Evolutionary conservation across 2,888 invertebrate species (phyloP).

Genomic region (Pristionchus maxplancki): DNA sequence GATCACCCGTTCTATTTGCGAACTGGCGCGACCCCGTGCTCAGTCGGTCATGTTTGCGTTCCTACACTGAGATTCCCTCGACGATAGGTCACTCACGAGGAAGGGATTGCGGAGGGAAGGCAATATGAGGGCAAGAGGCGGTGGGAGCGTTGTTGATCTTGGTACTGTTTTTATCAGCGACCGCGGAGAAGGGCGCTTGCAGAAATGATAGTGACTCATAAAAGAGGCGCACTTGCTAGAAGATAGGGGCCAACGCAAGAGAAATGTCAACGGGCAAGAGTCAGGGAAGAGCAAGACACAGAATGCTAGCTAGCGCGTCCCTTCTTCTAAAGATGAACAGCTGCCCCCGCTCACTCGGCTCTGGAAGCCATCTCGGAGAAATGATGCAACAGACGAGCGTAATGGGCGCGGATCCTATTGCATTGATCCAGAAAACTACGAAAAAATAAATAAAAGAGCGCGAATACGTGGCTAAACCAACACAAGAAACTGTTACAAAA

Average conservation of each 20-base stretch:
- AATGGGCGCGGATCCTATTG: background rate
- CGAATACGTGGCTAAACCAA: background rate
- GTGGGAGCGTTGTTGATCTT: background rate
- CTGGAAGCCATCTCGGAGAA: background rate
- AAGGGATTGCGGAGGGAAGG: background rate
- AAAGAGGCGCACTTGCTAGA: too few relatives aligned
- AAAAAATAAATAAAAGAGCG: background rate
- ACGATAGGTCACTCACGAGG: slow-evolving; percentile 40
- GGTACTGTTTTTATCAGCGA: background rate
- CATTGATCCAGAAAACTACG: background rate
- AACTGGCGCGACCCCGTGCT: background rate
- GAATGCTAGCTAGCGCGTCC: slow-evolving; percentile 21
- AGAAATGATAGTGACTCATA: too few relatives aligned
- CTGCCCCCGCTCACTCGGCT: background rate
- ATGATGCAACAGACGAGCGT: slow-evolving; percentile 13
- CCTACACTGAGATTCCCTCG: background rate
- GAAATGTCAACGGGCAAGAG: background rate
- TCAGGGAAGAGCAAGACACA: background rate
- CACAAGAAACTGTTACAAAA: background rate
- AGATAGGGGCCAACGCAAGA: too few relatives aligned
- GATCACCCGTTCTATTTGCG: slow-evolving; percentile 40
- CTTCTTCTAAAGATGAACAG: slow-evolving; percentile 16
- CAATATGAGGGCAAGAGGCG: background rate
- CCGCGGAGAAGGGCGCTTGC: background rate
- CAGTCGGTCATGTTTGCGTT: slow-evolving; percentile 33